These are phyloP conservation scores for Poeciliopsis occidentalis DNA, from an alignment of 2,113 vertebrate genomes.

Conservation along the genomic window DNA sequence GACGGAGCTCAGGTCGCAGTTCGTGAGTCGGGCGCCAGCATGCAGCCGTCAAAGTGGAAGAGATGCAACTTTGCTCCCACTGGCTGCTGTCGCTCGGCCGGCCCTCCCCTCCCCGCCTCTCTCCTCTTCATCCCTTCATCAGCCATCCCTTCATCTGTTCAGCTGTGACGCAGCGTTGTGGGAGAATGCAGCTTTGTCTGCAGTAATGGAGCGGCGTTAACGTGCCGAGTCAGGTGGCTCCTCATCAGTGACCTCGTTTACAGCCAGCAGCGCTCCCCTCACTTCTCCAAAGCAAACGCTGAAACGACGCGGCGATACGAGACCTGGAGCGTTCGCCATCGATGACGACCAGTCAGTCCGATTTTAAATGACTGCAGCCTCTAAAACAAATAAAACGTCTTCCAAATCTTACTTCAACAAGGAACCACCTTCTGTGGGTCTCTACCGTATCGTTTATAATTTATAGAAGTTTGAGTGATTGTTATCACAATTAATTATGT, in stretches of 20 bases:
- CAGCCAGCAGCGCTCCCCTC: conserved; percentile 1
- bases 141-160: conserved; percentile 45
- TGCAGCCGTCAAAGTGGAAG: conserved; percentile 63
- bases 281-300: accelerated
- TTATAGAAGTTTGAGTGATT: too few species aligned
- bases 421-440: too few species aligned
- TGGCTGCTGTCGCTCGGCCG: conserved; percentile 34
- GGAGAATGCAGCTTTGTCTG: conserved; percentile 50
- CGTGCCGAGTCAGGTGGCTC: conserved; percentile 44
- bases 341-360: too few species aligned
- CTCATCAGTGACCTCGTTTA: conserved; percentile 45
- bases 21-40: conserved; percentile 31
- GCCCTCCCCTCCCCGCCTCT: conserved; percentile 47
- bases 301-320: background rate
- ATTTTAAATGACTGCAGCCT: too few species aligned
- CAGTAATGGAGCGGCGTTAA: conserved; percentile 35
- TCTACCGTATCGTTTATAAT: too few species aligned
- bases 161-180: conserved; percentile 55
- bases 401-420: too few species aligned
- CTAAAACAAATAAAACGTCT: too few species aligned
- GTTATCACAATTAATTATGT: too few species aligned
- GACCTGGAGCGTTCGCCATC: too few species aligned
- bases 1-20: background rate
- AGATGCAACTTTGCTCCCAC: conserved; percentile 52
- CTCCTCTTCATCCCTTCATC: conserved; percentile 13